Evolutionary conservation across 1,140 invertebrate genomes (phyloP).

Genomic region (Tetramorium alpestre): DNA sequence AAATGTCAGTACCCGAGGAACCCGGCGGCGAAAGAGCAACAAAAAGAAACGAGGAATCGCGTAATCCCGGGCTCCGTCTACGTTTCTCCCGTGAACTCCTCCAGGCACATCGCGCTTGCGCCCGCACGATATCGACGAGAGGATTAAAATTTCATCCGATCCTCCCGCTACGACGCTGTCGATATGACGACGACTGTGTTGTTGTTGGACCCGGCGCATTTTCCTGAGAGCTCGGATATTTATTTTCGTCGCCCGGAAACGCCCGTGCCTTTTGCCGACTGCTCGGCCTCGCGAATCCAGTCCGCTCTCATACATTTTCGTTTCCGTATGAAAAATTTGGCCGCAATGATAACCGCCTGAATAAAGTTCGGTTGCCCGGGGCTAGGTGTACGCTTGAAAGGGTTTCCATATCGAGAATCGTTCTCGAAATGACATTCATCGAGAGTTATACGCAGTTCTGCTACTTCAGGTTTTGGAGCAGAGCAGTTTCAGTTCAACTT

Average conservation of each 20-base stretch:
- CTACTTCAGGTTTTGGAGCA: neutral
- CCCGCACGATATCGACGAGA: slow-evolving; percentile 31
- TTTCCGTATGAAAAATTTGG: slow-evolving; percentile 51
- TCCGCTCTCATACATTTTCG: neutral
- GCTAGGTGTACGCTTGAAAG: slow-evolving; percentile 26
- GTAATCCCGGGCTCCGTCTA: slow-evolving; percentile 24
- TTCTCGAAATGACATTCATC: slow-evolving; percentile 44
- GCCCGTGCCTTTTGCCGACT: neutral
- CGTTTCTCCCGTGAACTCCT: neutral
- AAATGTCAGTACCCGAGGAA: slow-evolving; percentile 56
- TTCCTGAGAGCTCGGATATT: slow-evolving; percentile 45
- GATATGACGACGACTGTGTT: slow-evolving; percentile 45
- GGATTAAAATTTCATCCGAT: slow-evolving; percentile 54
- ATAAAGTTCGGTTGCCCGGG: slow-evolving; percentile 11
- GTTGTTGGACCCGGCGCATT: neutral
- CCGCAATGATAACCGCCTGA: slow-evolving; percentile 30
- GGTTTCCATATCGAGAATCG: slow-evolving; percentile 16
- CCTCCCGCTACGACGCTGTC: slow-evolving; percentile 5
- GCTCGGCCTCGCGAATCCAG: neutral
- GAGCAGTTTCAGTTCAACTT: neutral
- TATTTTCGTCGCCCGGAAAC: slow-evolving; percentile 32
- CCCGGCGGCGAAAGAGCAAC: slow-evolving; percentile 1
- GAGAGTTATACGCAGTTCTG: neutral
- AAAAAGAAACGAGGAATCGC: slow-evolving; percentile 27
- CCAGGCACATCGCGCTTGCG: neutral